Evolutionary conservation across 2,113 vertebrate genomes (phyloP).

Genomic region (Cebidichthys violaceus): DNA sequence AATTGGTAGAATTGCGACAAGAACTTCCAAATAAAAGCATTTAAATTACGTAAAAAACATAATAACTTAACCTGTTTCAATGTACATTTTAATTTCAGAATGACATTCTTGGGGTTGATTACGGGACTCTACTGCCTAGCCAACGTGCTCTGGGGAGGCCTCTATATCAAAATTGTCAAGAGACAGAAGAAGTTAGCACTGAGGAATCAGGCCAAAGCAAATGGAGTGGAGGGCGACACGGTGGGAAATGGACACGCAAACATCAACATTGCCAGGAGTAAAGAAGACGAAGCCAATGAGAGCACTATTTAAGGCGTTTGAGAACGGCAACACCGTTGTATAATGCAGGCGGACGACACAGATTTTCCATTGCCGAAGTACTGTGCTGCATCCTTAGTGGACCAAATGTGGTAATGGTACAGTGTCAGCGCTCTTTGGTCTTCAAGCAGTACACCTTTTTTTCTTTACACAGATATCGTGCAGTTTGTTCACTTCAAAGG

Average conservation of each 20-base stretch:
- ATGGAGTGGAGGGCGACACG: conserved; percentile 50
- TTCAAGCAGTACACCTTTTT: conserved; percentile 1
- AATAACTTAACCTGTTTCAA: neutral
- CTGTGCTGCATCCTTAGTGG: conserved; percentile 29
- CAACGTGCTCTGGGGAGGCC: conserved; percentile 65
- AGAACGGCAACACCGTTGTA: neutral
- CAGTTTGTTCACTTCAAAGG: conserved; percentile 19
- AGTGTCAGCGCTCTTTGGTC: conserved; percentile 40
- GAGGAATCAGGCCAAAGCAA: conserved; percentile 65
- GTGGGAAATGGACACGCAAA: conserved; percentile 48
- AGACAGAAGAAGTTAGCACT: conserved; percentile 72
- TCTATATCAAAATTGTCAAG: conserved; percentile 74
- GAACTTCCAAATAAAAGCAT: neutral
- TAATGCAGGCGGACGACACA: neutral
- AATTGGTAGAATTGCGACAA: neutral
- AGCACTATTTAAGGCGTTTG: conserved; percentile 75
- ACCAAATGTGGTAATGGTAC: conserved; percentile 47
- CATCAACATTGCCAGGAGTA: conserved; percentile 60
- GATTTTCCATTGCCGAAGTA: neutral
- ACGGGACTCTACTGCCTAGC: conserved; percentile 67
- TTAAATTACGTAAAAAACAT: neutral
- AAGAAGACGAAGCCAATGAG: conserved; percentile 71
- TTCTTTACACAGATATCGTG: neutral
- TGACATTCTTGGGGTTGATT: conserved; percentile 79
- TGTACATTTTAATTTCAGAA: conserved; percentile 60